These are phyloP conservation scores for Fistularia commersonii DNA, from an alignment of 2,797 vertebrate species.

Conservation along the genomic window DNA sequence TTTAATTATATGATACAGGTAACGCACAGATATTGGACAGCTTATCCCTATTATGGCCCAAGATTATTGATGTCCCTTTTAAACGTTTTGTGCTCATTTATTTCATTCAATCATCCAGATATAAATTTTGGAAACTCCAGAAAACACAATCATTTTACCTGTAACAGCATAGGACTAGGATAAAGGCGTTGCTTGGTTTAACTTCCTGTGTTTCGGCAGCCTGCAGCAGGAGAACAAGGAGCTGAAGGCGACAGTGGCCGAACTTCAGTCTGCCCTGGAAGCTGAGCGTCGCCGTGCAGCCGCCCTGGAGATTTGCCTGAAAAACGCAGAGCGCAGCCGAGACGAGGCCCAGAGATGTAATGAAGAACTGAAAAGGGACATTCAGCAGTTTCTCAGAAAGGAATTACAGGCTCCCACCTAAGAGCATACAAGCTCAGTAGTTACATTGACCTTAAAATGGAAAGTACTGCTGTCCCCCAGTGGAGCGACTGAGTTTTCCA, in stretches of 20 bases:
- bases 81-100: too few species aligned
- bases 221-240: slow-evolving; percentile 85
- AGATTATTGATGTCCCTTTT: too few species aligned
- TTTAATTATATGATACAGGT: too few species aligned
- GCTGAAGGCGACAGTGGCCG: slow-evolving; percentile 78
- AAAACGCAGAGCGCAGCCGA: slow-evolving; percentile 62
- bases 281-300: slow-evolving; percentile 71
- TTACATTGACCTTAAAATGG: slow-evolving; percentile 2
- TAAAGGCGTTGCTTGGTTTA: too few species aligned
- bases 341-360: slow-evolving; percentile 80
- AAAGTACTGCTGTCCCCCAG: background rate
- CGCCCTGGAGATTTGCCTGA: slow-evolving; percentile 79
- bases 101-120: too few species aligned
- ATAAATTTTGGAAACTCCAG: too few species aligned
- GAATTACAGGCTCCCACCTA: slow-evolving; percentile 37
- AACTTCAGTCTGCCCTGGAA: slow-evolving; percentile 81
- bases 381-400: slow-evolving; percentile 69
- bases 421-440: slow-evolving; percentile 2
- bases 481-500: slow-evolving; percentile 3
- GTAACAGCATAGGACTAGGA: too few species aligned
- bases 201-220: slow-evolving; percentile 55
- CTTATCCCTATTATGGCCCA: too few species aligned
- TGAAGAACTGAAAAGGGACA: slow-evolving; percentile 77
- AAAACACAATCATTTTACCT: too few species aligned
- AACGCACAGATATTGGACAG: too few species aligned